Conservation (phyloP, 2,888 invertebrate species). For the Halictus ligatus region DNA sequence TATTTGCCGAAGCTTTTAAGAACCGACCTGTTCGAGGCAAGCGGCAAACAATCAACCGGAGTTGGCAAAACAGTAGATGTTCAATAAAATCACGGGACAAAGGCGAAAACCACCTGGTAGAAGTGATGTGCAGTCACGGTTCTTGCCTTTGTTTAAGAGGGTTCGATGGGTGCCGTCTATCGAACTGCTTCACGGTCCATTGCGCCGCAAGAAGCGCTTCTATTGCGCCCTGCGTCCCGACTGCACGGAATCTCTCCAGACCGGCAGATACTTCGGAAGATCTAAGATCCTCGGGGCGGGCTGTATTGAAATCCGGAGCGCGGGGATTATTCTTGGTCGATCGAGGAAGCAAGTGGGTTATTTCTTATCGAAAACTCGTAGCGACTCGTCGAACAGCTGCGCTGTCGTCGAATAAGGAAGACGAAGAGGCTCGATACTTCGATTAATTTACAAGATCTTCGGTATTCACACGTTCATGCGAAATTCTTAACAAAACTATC, state of each 20-base stretch:
- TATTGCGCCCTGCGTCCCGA: background rate
- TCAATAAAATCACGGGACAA: constrained; percentile 32
- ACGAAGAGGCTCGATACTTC: background rate
- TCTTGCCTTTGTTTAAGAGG: constrained; percentile 44
- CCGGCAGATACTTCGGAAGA: background rate
- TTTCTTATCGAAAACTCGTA: constrained; percentile 14
- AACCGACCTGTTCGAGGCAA: no score
- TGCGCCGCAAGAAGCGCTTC: constrained; percentile 37
- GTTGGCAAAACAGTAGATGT: background rate
- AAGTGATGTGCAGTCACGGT: constrained; percentile 16
- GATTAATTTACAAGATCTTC: background rate
- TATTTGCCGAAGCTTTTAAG: background rate
- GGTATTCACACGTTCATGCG: background rate
- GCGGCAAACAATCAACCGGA: constrained; percentile 7
- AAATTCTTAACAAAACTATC: background rate
- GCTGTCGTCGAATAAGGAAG: background rate
- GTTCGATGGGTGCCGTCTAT: constrained; percentile 17
- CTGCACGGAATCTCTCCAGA: constrained; percentile 1
- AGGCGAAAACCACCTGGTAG: background rate
- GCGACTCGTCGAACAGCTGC: background rate
- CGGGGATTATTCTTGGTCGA: constrained; percentile 1
- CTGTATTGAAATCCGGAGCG: constrained; percentile 25
- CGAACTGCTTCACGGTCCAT: constrained; percentile 8
- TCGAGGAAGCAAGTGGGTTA: background rate
- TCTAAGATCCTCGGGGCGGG: constrained; percentile 7